These are phyloP conservation scores for Opisthograptis luteolata DNA, from an alignment of 2,888 invertebrate genomes.

Conservation along the genomic window DNA sequence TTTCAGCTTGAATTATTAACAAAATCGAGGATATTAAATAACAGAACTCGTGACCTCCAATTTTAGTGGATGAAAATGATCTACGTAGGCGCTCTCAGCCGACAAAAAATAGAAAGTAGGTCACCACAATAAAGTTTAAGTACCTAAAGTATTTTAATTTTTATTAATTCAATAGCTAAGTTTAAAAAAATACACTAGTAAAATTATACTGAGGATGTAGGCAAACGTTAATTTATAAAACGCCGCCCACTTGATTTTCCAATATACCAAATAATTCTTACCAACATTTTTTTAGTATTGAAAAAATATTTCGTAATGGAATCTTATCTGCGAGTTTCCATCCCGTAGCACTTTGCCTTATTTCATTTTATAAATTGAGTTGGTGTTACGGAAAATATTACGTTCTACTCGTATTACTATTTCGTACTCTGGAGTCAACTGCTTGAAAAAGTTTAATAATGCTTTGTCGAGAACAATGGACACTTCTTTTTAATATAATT, in stretches of 20 bases:
- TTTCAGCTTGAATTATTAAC: too few species aligned
- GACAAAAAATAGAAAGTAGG: slow-evolving; percentile 26
- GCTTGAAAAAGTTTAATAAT: too few species aligned
- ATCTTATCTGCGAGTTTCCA: slow-evolving; percentile 24
- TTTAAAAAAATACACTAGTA: slow-evolving; percentile 16
- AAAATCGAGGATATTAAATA: slow-evolving; percentile 17
- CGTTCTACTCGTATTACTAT: too few species aligned
- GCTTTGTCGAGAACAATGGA: too few species aligned
- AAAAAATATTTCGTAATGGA: slow-evolving; percentile 20
- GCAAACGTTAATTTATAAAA: slow-evolving; percentile 16
- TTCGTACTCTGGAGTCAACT: neutral
- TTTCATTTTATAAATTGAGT: slow-evolving; percentile 22
- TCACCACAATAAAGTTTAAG: slow-evolving; percentile 28
- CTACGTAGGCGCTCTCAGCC: slow-evolving; percentile 19
- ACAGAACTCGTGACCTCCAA: slow-evolving; percentile 14
- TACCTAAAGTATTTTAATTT: slow-evolving; percentile 22
- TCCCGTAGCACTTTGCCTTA: slow-evolving; percentile 12
- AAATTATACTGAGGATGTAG: slow-evolving; percentile 27
- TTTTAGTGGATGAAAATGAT: slow-evolving; percentile 14
- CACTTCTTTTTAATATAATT: too few species aligned
- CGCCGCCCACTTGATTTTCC: slow-evolving; percentile 23
- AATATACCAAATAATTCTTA: slow-evolving; percentile 18
- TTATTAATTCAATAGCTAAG: slow-evolving; percentile 21
- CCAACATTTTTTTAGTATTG: slow-evolving; percentile 20
- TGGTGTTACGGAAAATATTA: slow-evolving; percentile 14